A percentile compares a stretch with the other conserved stretches of the same genome.
These are phyloP conservation scores for Characodon lateralis DNA, from an alignment of 2,797 vertebrate species.

Conservation along the genomic window DNA sequence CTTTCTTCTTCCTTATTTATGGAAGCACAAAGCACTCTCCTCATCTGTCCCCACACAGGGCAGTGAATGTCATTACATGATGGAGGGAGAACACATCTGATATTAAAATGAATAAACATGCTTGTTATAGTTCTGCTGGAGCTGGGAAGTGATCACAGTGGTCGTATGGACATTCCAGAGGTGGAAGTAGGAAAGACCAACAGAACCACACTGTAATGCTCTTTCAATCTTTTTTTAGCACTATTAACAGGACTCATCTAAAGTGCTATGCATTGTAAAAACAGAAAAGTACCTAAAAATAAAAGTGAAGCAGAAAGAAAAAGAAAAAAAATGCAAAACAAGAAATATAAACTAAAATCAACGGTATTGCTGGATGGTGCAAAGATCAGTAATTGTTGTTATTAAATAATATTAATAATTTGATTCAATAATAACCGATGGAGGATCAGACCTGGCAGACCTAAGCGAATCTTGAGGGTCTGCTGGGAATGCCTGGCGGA, in stretches of 20 bases:
- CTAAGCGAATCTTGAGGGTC: too few relatives aligned
- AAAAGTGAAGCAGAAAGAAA: constrained; percentile 1
- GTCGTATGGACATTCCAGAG: constrained; percentile 72
- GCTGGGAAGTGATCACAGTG: constrained; percentile 64
- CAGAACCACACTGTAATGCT: constrained; percentile 64
- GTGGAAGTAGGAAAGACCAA: constrained; percentile 69
- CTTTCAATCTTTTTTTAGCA: constrained; percentile 62
- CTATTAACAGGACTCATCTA: constrained; percentile 11
- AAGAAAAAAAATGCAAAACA: not conserved
- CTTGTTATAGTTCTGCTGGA: constrained; percentile 64
- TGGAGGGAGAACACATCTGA: constrained; percentile 57
- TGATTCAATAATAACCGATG: too few relatives aligned
- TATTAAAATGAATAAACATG: constrained; percentile 67
- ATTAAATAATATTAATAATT: too few relatives aligned
- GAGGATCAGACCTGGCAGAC: too few relatives aligned
- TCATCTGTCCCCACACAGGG: constrained; percentile 49
- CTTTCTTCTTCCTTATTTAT: constrained; percentile 74
- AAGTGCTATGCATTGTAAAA: not conserved
- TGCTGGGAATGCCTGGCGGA: too few relatives aligned
- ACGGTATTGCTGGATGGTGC: not conserved
- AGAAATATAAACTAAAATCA: not conserved
- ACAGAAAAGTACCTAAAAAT: not conserved
- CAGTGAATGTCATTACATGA: constrained; percentile 65
- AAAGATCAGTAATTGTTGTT: not conserved
- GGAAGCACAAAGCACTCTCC: constrained; percentile 67